Percentiles rank a stretch among this genome's conserved stretches.
phyloP scores from a whole-genome alignment of 2,797 vertebrate genomes.

The Meda fulgida region DNA sequence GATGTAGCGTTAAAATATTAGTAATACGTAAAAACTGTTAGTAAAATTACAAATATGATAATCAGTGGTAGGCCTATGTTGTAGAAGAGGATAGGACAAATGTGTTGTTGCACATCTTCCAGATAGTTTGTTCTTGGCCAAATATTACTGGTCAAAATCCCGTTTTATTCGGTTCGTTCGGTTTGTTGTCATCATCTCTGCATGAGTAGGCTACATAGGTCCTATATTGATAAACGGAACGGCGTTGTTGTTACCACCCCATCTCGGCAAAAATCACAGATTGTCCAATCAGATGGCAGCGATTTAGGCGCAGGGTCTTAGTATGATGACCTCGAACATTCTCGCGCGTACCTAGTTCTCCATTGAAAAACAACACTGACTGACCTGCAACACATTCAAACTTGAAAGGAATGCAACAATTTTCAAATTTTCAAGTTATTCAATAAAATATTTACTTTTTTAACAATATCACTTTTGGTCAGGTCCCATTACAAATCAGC shows the following conservation, averaged over 20 bases:
- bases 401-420: not conserved
- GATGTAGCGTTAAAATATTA: not conserved
- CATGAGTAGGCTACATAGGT: not conserved
- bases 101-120: not conserved
- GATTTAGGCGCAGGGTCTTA: constrained; percentile 72
- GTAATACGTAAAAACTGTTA: not conserved
- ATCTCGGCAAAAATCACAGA: constrained; percentile 54
- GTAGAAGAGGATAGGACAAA: not conserved
- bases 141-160: not conserved
- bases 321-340: constrained; percentile 77
- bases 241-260: not conserved
- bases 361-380: not conserved
- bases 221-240: not conserved
- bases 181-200: not conserved
- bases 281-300: constrained; percentile 71
- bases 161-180: not conserved
- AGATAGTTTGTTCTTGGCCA: not conserved
- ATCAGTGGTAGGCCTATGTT: too few relatives aligned
- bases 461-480: not conserved
- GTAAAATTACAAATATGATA: not conserved
- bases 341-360: constrained; percentile 71
- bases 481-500: not conserved
- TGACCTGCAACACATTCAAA: constrained; percentile 4
- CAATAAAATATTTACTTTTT: not conserved
- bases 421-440: not conserved